Conservation (phyloP, 30 jellyfish, hydroid and myxozoan genomes). For the Turritopsis dohrnii region DNA sequence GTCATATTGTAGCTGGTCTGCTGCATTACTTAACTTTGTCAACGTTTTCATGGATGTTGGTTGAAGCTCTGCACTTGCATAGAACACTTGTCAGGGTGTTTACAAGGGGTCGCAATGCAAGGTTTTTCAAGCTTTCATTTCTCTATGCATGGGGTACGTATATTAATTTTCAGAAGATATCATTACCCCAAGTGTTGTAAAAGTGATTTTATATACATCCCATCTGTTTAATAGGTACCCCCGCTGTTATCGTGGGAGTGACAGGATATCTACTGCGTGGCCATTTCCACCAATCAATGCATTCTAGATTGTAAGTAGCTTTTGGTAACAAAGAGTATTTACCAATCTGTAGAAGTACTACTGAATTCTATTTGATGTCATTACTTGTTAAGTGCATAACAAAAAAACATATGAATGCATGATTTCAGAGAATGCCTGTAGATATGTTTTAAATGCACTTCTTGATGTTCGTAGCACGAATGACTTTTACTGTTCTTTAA, state of each 20-base stretch:
- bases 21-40: slow-evolving; percentile 61
- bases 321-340: neutral
- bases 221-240: neutral
- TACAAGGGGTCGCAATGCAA: slow-evolving; percentile 7
- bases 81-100: slow-evolving; percentile 55
- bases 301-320: neutral
- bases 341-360: too few relatives aligned
- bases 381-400: too few relatives aligned
- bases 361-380: too few relatives aligned
- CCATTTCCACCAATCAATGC: neutral
- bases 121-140: neutral
- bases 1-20: slow-evolving; percentile 52
- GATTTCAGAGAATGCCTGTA: neutral
- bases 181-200: too few relatives aligned
- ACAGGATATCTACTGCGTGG: neutral
- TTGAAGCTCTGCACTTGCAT: slow-evolving; percentile 68
- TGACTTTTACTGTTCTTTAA: neutral
- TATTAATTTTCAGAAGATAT: too few relatives aligned
- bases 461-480: neutral
- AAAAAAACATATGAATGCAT: too few relatives aligned
- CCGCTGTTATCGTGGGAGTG: neutral
- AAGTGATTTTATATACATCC: too few relatives aligned
- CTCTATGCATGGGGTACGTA: slow-evolving; percentile 77
- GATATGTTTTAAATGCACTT: neutral
- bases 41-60: slow-evolving; percentile 74